phyloP scores from a whole-genome alignment of 2,797 vertebrate genomes.

The Galagoides demidoff region DNA sequence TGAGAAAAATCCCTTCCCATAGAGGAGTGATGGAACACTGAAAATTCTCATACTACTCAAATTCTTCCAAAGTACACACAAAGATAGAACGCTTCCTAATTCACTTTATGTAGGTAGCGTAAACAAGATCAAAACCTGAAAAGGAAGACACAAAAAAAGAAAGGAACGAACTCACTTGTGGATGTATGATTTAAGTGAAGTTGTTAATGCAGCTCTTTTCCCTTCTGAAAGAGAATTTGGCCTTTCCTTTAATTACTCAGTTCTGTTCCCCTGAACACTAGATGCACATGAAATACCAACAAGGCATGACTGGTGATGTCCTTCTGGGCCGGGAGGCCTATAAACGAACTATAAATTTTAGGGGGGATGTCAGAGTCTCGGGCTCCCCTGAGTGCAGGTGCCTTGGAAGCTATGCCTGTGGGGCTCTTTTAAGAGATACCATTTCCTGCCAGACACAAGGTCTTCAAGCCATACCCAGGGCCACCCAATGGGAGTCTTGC shows the following conservation, averaged over 20 bases:
- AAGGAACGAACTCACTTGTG: not conserved
- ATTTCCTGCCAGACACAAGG: not conserved
- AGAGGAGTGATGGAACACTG: not conserved
- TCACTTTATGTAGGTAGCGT: not conserved
- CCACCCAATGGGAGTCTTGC: not conserved
- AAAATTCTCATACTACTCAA: not conserved
- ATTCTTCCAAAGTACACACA: not conserved
- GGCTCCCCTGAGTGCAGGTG: not conserved
- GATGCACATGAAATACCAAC: not conserved
- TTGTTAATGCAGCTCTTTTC: not conserved
- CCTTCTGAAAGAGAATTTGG: not conserved
- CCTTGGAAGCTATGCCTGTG: not conserved
- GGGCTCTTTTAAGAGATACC: not conserved
- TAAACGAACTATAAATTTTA: not conserved
- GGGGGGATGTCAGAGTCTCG: not conserved
- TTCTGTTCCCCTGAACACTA: not conserved
- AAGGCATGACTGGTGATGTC: not conserved
- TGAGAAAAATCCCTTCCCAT: not conserved
- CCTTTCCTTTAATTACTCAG: not conserved
- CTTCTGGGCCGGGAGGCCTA: not conserved
- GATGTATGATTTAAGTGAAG: not conserved
- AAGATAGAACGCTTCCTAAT: not conserved
- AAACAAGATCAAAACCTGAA: not conserved
- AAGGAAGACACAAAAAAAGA: not conserved
- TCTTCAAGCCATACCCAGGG: not conserved